Evolutionary conservation across 1,140 invertebrate species (phyloP), one percentile per base, ranked within the genome.

Genomic region (Aphidius gifuensis): DNA sequence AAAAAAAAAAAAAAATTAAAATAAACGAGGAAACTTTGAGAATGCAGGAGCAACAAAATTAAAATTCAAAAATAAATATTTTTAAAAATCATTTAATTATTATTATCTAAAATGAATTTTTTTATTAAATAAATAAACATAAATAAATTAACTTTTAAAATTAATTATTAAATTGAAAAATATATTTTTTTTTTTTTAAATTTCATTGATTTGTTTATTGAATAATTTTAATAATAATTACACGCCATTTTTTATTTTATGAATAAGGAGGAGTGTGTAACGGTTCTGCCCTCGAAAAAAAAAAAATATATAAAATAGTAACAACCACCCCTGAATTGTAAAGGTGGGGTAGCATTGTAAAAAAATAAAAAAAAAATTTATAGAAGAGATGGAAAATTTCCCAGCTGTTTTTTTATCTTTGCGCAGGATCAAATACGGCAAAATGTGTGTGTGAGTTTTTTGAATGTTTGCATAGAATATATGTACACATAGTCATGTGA

Each of bases 321-420:
- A 11, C 2, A 42, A 55, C 53, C 53, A 55, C 53, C 53, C 53
- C 53, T 55, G 53, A 55, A 55, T 38, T 5, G 16, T 40, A 32
- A 21, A 16, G 7, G 47, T 49, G 7, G 47, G 16, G 23, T 32
- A 32, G 23, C 23, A 32, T 32, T 32, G 4, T 32, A 32, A 32
- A 32, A 32, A 32, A 32, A 1, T 23, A 32, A 56, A 9, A 66
- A 64, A 65, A 66, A 67, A 66, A 55, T 68, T 64, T 60, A 53
- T 64, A 40, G 61, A 54, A 49, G 58, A 63, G 57, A 62, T 62
- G 49, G 67, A 69, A 66, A 79, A 73, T 74, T 78, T 74, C 69
- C 76, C 77, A 80, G 78, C 78, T 79, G 78, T 75, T 76, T 38
- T 42, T 60, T 58, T 80, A 79, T 79, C 77, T 74, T 21, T 55